phyloP scores from a whole-genome alignment of 2,888 invertebrate genomes.

The Crossocerus cetratus region DNA sequence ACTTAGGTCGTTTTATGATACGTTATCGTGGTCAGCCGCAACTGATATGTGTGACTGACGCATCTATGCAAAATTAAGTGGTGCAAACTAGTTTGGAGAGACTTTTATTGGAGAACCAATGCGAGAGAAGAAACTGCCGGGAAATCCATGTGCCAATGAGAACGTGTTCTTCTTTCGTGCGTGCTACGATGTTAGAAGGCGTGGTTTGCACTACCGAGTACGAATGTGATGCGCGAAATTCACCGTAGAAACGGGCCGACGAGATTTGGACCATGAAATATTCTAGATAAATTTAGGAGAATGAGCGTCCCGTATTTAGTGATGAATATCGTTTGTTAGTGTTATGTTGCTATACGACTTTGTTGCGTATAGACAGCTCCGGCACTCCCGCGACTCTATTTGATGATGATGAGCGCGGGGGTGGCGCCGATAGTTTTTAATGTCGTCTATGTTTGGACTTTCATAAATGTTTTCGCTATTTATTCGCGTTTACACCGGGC shows the following conservation, averaged over 20 bases:
- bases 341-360: slow-evolving; percentile 21
- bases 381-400: not conserved
- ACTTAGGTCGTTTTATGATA: too few species aligned
- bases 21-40: too few species aligned
- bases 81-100: too few species aligned
- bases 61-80: too few species aligned
- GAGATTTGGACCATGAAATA: not conserved
- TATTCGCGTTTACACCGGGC: not conserved
- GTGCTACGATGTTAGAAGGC: too few species aligned
- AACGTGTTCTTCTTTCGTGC: too few species aligned
- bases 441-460: slow-evolving; percentile 6
- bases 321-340: slow-evolving; percentile 21
- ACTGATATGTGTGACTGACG: too few species aligned
- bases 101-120: too few species aligned
- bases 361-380: not conserved
- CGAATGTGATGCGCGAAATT: not conserved
- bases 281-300: not conserved
- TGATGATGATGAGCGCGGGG: not conserved
- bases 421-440: slow-evolving; percentile 1
- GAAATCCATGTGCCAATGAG: too few species aligned
- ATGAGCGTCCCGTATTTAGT: not conserved
- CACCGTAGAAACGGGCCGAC: not conserved
- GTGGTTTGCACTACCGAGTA: too few species aligned
- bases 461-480: slow-evolving; percentile 12
- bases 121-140: too few species aligned